Evolutionary conservation across 2,113 vertebrate species (phyloP), one percentile per base, ranked within the genome.

Genomic region (Porphyrio hochstetteri): DNA sequence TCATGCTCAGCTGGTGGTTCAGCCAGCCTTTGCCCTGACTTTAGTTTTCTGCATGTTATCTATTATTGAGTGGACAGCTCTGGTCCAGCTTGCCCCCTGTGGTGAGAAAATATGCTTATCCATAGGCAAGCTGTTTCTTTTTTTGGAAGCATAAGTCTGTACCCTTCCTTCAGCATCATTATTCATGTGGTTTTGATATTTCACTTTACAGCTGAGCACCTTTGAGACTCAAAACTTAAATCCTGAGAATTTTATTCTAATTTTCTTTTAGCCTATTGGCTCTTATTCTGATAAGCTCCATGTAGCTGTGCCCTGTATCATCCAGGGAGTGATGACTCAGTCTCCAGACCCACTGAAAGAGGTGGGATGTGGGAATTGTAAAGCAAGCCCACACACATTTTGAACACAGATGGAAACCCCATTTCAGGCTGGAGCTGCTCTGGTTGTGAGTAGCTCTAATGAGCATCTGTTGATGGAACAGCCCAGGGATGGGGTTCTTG

Each of bases 381-480:
- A 71, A 95, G 81, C 72, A 64, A 94, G 84, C 94, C 95, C 94
- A 96, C 53, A 0, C 65, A 44, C 3, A 1, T 92, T 93, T 89
- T 72, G 81, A 69, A 82, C 81, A 85, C 95, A 95, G 94, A 95
- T 97, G 96, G 95, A 86, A 91, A 79, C 57, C 91, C 36, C 81
- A 93, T 97, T 92, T 91, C 77, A 40, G 81, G 48, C 89, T 68
- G 83, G 83, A 79, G 89, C 38, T 72, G 74, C 69, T 91, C 56
- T 78, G 42, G 9, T 63, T 86, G 56, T 50, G 82, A 86, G 86
- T 42, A 94, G 48, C 83, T 92, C 89, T 96, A 96, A 97, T 96
- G 89, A 95, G 86, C 93, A 95, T 95, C 89, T 95, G 94, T 95
- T 97, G 95, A 95, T 95, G 83, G 96, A 97, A 63, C 68, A 28